Percentiles rank a stretch among this genome's conserved stretches.
Conservation (phyloP, 2,797 vertebrate species). For the Phylloscopus collybita region DNA sequence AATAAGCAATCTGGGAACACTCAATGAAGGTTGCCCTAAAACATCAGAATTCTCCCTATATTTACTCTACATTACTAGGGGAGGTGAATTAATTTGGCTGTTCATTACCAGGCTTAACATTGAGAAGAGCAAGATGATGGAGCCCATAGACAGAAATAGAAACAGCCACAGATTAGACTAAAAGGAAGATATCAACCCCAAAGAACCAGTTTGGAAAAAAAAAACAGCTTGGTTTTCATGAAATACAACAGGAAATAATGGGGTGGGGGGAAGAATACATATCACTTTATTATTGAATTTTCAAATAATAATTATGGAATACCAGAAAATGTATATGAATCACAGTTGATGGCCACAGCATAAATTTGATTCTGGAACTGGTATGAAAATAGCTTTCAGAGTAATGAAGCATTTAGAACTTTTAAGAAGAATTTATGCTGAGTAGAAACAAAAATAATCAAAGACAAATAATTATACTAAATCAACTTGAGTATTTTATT, state of each 20-base stretch:
- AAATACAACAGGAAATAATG: neutral
- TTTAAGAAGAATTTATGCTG: neutral
- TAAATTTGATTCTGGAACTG: neutral
- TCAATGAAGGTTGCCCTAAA: neutral
- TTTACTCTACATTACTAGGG: neutral
- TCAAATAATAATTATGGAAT: neutral
- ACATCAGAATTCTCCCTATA: neutral
- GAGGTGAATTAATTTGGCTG: neutral
- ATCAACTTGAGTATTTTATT: neutral
- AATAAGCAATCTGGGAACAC: neutral
- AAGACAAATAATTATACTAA: neutral
- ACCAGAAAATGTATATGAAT: neutral
- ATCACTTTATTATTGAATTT: neutral
- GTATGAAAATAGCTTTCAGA: neutral
- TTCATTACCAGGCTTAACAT: neutral
- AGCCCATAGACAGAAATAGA: neutral
- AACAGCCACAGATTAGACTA: neutral
- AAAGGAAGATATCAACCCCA: neutral
- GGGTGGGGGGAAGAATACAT: rapidly evolving
- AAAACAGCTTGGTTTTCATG: rapidly evolving
- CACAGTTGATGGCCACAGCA: neutral
- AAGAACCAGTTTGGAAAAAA: neutral
- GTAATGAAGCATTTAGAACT: neutral
- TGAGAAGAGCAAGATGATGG: neutral
- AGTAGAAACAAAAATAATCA: neutral